Base-by-base conservation (phyloP, 2,113 vertebrate species). In the Pyxicephalus adspersus region DNA sequence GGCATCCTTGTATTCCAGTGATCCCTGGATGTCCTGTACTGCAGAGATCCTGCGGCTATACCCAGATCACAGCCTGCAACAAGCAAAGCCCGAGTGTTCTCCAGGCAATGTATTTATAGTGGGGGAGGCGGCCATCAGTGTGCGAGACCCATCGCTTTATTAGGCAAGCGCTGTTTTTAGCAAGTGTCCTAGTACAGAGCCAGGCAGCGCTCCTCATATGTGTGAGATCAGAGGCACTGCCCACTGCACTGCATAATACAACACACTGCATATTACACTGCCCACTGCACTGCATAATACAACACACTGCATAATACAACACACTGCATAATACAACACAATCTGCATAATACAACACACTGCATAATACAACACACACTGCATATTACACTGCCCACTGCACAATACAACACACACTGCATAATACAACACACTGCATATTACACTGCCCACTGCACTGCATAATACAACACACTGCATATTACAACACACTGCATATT, bases 51-150 rank as follows among this genome's bases (percentile, higher is more conserved):
- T 71, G 16, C 55, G n/a, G 23, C 15, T 31, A 19, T n/a, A 54
- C 20, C 7, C 38, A 51, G 55, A 20, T 68, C 18, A n/a, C 18
- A 76, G 29, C 25, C 64, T 45, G 15, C 25, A 73, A 74, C 66
- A 57, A 52, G 91, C 94, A 94, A 95, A 95, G 93, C 94, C 92
- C 88, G 93, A 83, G 66, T 84, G 86, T 85, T 75, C 83, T 85
- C 76, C 89, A 67, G 87, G 66, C 85, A 91, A 90, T 76, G 77
- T 94, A 94, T 95, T 95, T 95, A 95, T 94, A 95, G 91, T 86
- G 86, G 51, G 85, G 22, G 67, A 84, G 84, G 81, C n/a, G 84
- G 72, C 80, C 86, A 83, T 19, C 54, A 64, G 29, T 79, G 83
- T 84, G 86, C 80, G 85, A 25, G 89, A 88, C 90, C 86, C 92